phyloP scores from a whole-genome alignment of 2,113 vertebrate genomes.

The Catharus fuscescens region DNA sequence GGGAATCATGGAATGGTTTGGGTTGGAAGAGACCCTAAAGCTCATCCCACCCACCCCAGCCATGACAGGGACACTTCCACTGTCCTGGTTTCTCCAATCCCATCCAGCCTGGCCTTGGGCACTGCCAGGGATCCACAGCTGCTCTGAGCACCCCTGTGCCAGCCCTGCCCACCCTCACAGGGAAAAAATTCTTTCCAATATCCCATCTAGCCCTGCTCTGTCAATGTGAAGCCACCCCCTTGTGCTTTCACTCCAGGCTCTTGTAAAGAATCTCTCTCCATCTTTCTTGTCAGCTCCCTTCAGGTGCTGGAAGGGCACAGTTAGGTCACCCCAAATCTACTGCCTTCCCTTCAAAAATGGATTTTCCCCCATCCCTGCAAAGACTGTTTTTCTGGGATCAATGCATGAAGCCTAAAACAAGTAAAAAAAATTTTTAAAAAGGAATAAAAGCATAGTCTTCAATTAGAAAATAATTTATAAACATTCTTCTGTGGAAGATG shows the following conservation, averaged over 20 bases:
- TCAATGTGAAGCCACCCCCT: not conserved
- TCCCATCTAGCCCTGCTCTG: not conserved
- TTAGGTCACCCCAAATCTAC: not conserved
- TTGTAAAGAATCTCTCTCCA: not conserved
- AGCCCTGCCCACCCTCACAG: not conserved
- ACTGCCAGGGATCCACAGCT: not conserved
- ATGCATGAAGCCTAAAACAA: not conserved
- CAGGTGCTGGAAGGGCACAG: not conserved
- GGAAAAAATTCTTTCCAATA: not conserved
- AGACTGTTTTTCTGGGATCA: not conserved
- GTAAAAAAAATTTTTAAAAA: no score
- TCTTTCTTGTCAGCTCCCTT: not conserved
- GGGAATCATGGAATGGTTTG: not conserved
- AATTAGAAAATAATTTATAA: not conserved
- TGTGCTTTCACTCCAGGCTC: no score
- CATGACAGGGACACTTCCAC: not conserved
- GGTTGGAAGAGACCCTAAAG: not conserved
- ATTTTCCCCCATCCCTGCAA: not conserved
- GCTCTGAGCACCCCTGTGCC: not conserved
- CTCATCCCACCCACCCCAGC: fast-evolving
- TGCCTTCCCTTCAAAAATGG: not conserved
- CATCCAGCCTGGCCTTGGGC: fast-evolving
- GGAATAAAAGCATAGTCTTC: not conserved
- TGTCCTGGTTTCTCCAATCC: fast-evolving
- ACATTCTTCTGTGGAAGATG: not conserved